Evolutionary conservation across 2,888 invertebrate genomes (phyloP).

Genomic region (Steinernema hermaphroditum): DNA sequence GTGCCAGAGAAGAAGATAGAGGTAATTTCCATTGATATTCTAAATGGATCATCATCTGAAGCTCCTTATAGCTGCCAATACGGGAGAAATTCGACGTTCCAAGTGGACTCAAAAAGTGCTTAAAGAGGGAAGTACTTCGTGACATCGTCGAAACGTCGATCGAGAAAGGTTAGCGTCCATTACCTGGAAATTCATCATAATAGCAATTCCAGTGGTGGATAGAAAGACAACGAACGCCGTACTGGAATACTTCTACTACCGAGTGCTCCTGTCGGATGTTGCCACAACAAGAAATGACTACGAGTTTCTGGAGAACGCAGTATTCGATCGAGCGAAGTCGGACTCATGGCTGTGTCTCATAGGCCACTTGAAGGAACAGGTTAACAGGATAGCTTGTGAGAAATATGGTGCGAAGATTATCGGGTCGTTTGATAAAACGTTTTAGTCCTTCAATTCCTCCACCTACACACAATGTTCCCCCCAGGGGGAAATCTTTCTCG

Average conservation of each 20-base stretch:
- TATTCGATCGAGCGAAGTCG: neutral
- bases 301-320: neutral
- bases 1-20: neutral
- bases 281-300: neutral
- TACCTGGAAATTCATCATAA: neutral
- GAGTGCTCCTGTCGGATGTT: neutral
- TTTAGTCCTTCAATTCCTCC: neutral
- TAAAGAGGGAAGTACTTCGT: neutral
- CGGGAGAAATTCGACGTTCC: neutral
- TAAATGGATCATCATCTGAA: no score
- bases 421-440: neutral
- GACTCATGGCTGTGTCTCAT: neutral
- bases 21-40: neutral
- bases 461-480: neutral
- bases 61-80: neutral
- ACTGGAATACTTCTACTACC: slow-evolving; percentile 4
- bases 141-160: neutral
- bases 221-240: neutral
- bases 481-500: neutral
- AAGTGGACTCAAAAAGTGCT: neutral
- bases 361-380: neutral
- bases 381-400: neutral
- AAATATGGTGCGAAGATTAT: neutral
- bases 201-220: neutral
- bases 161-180: neutral